Base-by-base conservation (phyloP, 2,797 vertebrate species). In the Ficedula albicollis region DNA sequence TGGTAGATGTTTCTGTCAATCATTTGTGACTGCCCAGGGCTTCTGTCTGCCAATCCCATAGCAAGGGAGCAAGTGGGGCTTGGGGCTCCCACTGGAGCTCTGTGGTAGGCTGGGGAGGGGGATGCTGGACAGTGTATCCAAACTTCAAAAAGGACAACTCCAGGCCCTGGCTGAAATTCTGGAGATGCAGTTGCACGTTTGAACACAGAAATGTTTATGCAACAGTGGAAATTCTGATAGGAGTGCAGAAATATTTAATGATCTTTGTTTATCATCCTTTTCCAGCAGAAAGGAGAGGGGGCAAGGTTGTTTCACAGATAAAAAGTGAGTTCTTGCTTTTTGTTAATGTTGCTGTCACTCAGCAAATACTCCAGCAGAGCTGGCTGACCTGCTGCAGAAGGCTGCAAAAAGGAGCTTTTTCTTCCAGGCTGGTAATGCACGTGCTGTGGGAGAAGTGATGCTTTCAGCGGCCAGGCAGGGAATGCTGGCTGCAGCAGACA, bases 1-100 rank as follows among this genome's bases (percentile, higher is more conserved):
- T 0, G 4, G 6, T 0, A 51, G 73, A 6, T 0, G 0, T 29
- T 66, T 56, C n/a, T 46, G 13, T 20, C 17, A 36, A 17, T 8
- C 13, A 5, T 27, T 38, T 52, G 56, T 30, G 41, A 26, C 29
- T 39, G 6, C 25, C 29, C 9, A 6, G 34, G 41, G 30, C 38
- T 77, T 34, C 36, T 79, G n/a, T 36, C 30, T 69, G 13, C 15
- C 6, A 39, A 7, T n/a, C 12, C 44, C 11, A 3, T 2, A 13
- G 41, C 0, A 0, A 52, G 54, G 32, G n/a, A 70, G 16, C 13
- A 6, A 1, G 11, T 4, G 21, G 66, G 43, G 30, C 59, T 32
- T 39, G 51, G 16, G 36, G 21, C 21, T 66, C 25, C 41, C 46
- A 23, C 66, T 49, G 44, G 48, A 34, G 15, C 8, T 2, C 9